Evolutionary conservation across 2,888 invertebrate genomes (phyloP), one percentile per base, ranked within the genome.

Genomic region (Prosopocoilus inquinatus): DNA sequence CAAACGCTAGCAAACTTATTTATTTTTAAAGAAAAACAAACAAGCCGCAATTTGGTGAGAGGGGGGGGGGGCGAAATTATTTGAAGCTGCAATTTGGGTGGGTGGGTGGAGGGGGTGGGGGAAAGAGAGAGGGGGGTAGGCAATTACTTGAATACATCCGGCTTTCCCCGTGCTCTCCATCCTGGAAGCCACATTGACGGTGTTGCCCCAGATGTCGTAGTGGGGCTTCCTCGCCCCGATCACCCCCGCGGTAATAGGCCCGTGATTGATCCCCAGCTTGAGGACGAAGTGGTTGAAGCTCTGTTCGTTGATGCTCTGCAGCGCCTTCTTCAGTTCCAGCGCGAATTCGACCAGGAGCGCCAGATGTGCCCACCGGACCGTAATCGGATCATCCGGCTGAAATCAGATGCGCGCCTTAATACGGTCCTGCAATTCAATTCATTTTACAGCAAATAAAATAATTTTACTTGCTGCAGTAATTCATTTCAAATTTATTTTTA

Each of bases 141-240:
- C 4, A 55, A 68, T 77, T 69, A 94, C 95, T 87, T 96, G 94
- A 69, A 95, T 91, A 65, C 90, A 91, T 3, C 94, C 94, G 51
- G 94, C 94, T 80, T 94, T 95, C 59, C 97, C 97, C 0, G 96
- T 96, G 71, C 94, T 95, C 75, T 98, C 97, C 97, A 98, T 98
- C 55, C 96, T 82, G 0, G 95, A 95, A 4, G 97, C 96, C 1
- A 98, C 96, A 73, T 98, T 98, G 11, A 96, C 96, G 0, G 96
- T 94, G 74, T 96, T 96, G 1, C 96, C 96, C 94, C 94, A 95
- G 67, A 96, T 96, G 74, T 96, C 96, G 71, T 96, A 96, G 75
- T 96, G 96, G 0, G 96, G 96, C 74, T 96, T 96, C 49, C 94
- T 80, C 0, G 94, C 95, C 9, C 96, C 96, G 66, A 96, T 96